phyloP scores from a whole-genome alignment of 2,113 vertebrate species.

The Strix uralensis region DNA sequence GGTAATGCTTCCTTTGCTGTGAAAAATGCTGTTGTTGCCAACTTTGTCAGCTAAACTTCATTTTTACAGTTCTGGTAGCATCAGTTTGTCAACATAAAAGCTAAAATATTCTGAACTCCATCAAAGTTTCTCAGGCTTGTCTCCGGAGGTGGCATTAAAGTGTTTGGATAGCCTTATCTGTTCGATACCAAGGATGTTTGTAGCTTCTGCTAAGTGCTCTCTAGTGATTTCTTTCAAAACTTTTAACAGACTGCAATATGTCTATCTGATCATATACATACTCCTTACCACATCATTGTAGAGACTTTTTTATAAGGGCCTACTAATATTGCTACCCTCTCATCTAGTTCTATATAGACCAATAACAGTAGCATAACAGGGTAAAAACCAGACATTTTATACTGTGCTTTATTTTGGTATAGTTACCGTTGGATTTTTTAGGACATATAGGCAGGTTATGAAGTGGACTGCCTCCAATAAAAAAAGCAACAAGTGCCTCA shows the following conservation, averaged over 20 bases:
- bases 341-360: background rate
- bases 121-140: background rate
- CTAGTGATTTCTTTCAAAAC: background rate
- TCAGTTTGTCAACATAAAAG: conserved; percentile 42
- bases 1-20: background rate
- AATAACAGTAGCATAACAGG: background rate
- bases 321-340: background rate
- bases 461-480: background rate
- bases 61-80: conserved; percentile 18
- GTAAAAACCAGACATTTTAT: background rate
- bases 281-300: background rate
- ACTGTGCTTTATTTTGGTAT: background rate
- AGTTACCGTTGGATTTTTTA: background rate
- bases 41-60: background rate
- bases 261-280: background rate
- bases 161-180: background rate
- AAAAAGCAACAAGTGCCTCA: background rate
- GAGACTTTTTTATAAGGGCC: background rate
- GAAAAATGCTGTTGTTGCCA: conserved; percentile 1
- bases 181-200: background rate
- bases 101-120: conserved; percentile 42
- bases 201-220: background rate
- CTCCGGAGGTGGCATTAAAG: background rate
- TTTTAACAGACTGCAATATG: background rate
- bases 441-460: background rate